Percentiles rank a stretch among this genome's conserved stretches.
phyloP scores from a whole-genome alignment of 2,113 vertebrate genomes.

The Misgurnus anguillicaudatus region DNA sequence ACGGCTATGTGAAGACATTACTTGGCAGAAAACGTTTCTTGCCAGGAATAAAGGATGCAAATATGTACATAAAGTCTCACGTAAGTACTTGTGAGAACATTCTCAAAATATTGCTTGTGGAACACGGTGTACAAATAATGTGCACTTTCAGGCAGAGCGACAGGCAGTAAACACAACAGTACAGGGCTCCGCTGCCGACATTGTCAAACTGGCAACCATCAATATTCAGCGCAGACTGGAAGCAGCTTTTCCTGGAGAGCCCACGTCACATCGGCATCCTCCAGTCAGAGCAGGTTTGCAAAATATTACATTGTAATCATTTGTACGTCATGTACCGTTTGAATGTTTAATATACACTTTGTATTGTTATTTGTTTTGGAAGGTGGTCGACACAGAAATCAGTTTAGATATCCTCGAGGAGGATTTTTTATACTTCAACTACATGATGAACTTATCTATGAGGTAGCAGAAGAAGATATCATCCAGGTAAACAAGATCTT shows the following conservation, averaged over 20 bases:
- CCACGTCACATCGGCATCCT: conserved; percentile 83
- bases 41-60: conserved; percentile 86
- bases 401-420: conserved; percentile 68
- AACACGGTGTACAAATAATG: background rate
- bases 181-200: conserved; percentile 95
- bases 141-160: conserved; percentile 83
- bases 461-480: conserved; percentile 86
- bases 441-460: conserved; percentile 95
- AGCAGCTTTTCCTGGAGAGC: conserved; percentile 70
- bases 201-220: conserved; percentile 92
- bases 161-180: conserved; percentile 96
- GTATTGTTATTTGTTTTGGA: conserved; percentile 39
- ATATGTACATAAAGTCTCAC: conserved; percentile 84
- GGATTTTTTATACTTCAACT: conserved; percentile 93
- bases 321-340: too few relatives aligned
- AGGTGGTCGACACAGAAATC: conserved; percentile 34
- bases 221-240: conserved; percentile 86
- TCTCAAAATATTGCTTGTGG: background rate
- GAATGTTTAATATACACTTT: background rate
- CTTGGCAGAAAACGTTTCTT: conserved; percentile 90
- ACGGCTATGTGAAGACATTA: conserved; percentile 90
- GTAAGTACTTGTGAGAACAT: conserved; percentile 67
- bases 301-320: too few relatives aligned
- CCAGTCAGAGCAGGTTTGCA: conserved; percentile 61
- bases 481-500: conserved; percentile 81